Conservation (phyloP, 2,797 vertebrate genomes). For the Phoxinus dragarum region DNA sequence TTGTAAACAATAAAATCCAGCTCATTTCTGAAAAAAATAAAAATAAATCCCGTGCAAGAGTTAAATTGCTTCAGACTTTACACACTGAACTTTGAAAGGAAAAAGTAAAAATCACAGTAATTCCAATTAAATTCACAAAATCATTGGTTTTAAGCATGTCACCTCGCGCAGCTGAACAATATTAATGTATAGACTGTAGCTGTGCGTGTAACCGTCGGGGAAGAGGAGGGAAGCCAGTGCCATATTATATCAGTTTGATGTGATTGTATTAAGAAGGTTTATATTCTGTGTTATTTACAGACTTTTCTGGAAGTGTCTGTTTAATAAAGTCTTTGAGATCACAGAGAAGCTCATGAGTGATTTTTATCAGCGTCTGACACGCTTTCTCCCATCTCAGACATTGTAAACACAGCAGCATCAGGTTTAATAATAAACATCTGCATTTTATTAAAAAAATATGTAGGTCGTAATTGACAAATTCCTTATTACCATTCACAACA, state of each 20-base stretch:
- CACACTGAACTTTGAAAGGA: background rate
- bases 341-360: background rate
- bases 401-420: background rate
- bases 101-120: background rate
- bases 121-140: background rate
- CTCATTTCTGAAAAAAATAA: background rate
- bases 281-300: constrained; percentile 47
- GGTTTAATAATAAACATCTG: background rate
- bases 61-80: background rate
- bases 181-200: constrained; percentile 40
- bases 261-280: constrained; percentile 53
- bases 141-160: background rate
- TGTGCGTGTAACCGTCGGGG: constrained; percentile 14
- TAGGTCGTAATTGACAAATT: background rate
- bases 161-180: constrained; percentile 20
- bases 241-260: constrained; percentile 55
- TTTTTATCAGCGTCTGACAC: background rate
- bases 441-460: background rate
- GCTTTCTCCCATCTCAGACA: background rate
- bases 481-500: background rate
- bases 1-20: background rate
- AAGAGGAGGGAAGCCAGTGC: constrained; percentile 34
- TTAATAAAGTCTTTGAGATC: constrained; percentile 61
- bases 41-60: background rate
- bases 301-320: constrained; percentile 47